Evolutionary conservation across 2,113 vertebrate genomes (phyloP), one percentile per base, ranked within the genome.

Genomic region (Odontophorus gujanensis): DNA sequence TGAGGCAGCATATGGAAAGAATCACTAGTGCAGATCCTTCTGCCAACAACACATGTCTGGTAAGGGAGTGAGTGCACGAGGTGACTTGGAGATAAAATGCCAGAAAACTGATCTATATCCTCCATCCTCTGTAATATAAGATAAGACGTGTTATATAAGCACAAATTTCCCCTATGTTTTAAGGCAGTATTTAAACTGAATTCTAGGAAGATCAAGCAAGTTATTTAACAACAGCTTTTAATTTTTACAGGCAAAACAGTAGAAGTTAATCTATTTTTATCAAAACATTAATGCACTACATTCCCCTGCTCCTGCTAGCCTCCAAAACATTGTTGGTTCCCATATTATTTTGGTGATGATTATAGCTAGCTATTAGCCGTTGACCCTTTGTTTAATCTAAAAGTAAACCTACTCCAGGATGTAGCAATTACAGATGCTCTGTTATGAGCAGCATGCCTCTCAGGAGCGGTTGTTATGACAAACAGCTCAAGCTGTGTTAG

Each of bases 371-470:
- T 85, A 58, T 89, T 91, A 95, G 65, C 65, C 72, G 71, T 24
- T 89, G 85, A 73, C 75, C 68, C 43, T 95, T 67, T 91, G 93
- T 93, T 95, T 97, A 95, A 71, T 93, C 91, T 92, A 90, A 95
- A 95, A 91, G 91, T 95, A 96, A 96, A 93, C 75, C 79, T 89
- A 87, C 57, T 89, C 75, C 89, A 93, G 92, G 88, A 94, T 95
- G 86, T 86, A 81, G 93, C 87, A 85, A 89, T 92, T 92, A 92
- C 5, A 1, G 86, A 94, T 78, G 81, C 69, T 81, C 65, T 85
- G 85, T 83, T 95, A 92, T 16, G 57, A 95, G 71, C 57, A 87
- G 67, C 63, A 47, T 5, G 45, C 25, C 82, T 43, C 28, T 95
- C 58, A 80, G 8, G 47, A 71, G 6, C 13, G 1, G 13, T 38